Conservation (phyloP, 2,888 invertebrate species). For the Drosophila antonietae region DNA sequence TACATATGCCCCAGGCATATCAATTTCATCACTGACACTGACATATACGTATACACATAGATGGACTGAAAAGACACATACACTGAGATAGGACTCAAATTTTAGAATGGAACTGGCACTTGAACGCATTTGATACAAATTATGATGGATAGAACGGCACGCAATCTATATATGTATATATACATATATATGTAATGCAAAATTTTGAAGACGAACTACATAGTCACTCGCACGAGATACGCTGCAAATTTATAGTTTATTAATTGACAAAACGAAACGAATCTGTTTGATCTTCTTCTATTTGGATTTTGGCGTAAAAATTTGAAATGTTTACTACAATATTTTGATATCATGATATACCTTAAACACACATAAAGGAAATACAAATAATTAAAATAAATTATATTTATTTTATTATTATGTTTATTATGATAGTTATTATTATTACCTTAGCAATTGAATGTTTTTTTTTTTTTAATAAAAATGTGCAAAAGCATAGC, state of each 20-base stretch:
- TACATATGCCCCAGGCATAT: not conserved
- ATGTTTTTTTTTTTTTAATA: slow-evolving; percentile 12
- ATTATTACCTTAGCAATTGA: slow-evolving; percentile 3
- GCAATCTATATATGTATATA: not conserved
- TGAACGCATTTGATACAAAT: slow-evolving; percentile 19
- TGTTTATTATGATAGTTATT: slow-evolving; percentile 11
- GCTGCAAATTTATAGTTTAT: slow-evolving; percentile 36
- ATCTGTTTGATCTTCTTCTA: slow-evolving; percentile 2
- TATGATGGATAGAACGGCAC: not conserved
- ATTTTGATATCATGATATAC: slow-evolving; percentile 13
- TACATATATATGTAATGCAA: not conserved
- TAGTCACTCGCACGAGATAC: not conserved
- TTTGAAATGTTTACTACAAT: slow-evolving; percentile 3
- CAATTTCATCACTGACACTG: not conserved
- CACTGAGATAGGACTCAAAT: not conserved
- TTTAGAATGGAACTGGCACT: slow-evolving; percentile 1
- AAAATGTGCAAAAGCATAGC: slow-evolving; percentile 17
- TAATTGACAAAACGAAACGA: not conserved
- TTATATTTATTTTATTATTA: slow-evolving; percentile 36
- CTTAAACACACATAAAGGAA: not conserved
- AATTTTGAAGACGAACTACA: not conserved
- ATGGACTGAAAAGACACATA: slow-evolving; percentile 32
- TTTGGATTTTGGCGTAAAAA: slow-evolving; percentile 10
- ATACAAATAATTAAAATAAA: slow-evolving; percentile 24
- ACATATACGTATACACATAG: not conserved